Evolutionary conservation across 2,113 vertebrate genomes (phyloP), one percentile per base, ranked within the genome.

Genomic region (Acrocephalus arundinaceus): DNA sequence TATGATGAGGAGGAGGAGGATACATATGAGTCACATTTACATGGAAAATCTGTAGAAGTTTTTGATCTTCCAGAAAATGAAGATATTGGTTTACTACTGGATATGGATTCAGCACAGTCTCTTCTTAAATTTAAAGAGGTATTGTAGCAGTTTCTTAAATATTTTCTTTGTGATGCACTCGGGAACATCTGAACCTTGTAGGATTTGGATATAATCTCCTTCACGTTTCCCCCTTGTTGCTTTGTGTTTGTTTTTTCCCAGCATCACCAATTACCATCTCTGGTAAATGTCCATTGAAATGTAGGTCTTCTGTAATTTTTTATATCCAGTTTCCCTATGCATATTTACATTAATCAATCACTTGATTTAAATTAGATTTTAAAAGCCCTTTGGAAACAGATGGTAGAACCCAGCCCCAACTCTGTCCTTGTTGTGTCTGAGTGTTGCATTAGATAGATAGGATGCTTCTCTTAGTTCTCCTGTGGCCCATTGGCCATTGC

Each of bases 51-150:
- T 28, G 97, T 98, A 27, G 99, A 99, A 96, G 98, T 99, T 90
- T 98, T 98, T 96, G 98, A 99, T 87, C 98, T 99, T 72, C 98
- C 98, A 49, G 98, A 99, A 94, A 98, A 97, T 3, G 99, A 99
- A 93, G 97, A 98, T 70, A 95, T 98, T 51, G 97, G 98, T 94
- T 96, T 98, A 92, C 98, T 98, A 3, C 86, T 97, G 59, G 98
- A 98, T 96, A 99, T 99, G 99, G 98, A 99, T 97, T 97, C 98
- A 54, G 96, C 98, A 83, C 98, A 99, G 87, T 98, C 99, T 94
- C 96, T 97, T 72, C 98, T 99, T 96, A 99, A 98, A 94, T 98
- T 99, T 94, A 99, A 99, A 97, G 99, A 99, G 98, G 99, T 99
- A 11, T 35, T 61, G 37, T 92, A 66, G 55, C 52, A 81, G 10